Evolutionary conservation across 2,797 vertebrate species (phyloP).

Genomic region (Lacerta viridis): DNA sequence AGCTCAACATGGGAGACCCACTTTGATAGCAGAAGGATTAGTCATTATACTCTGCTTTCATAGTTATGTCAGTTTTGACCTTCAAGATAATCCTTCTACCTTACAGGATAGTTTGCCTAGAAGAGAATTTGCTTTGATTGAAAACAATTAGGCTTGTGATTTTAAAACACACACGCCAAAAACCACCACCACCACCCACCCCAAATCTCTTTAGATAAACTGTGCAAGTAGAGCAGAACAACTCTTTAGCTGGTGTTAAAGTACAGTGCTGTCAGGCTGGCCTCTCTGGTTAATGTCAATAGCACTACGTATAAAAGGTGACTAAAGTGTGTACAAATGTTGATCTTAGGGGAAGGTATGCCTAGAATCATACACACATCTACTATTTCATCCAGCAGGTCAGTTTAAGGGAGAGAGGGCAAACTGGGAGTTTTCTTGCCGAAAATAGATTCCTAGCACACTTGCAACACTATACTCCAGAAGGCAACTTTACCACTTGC

Average conservation of each 20-base stretch:
- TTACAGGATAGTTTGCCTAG: constrained; percentile 70
- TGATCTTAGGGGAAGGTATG: constrained; percentile 86
- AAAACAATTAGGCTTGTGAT: constrained; percentile 84
- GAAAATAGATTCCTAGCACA: constrained; percentile 69
- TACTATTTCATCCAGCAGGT: constrained; percentile 83
- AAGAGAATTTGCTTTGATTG: constrained; percentile 76
- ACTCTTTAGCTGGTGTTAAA: constrained; percentile 76
- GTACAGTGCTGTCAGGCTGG: constrained; percentile 80
- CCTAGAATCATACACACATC: constrained; percentile 86
- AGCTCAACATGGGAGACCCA: background rate
- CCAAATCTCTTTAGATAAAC: constrained; percentile 82
- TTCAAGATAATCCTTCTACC: constrained; percentile 53
- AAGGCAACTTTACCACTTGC: constrained; percentile 63
- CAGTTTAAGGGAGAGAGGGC: constrained; percentile 78
- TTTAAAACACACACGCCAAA: constrained; percentile 15
- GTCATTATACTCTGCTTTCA: constrained; percentile 35
- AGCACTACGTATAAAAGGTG: constrained; percentile 86
- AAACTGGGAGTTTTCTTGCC: constrained; percentile 76
- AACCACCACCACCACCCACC: background rate
- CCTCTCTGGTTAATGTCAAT: constrained; percentile 86
- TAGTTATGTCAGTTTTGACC: constrained; percentile 42
- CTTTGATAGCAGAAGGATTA: constrained; percentile 2
- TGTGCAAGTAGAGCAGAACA: constrained; percentile 67
- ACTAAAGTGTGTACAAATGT: constrained; percentile 87
- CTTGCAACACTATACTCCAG: constrained; percentile 71